phyloP scores from a whole-genome alignment of 2,888 invertebrate genomes.

The Lagria hirta region DNA sequence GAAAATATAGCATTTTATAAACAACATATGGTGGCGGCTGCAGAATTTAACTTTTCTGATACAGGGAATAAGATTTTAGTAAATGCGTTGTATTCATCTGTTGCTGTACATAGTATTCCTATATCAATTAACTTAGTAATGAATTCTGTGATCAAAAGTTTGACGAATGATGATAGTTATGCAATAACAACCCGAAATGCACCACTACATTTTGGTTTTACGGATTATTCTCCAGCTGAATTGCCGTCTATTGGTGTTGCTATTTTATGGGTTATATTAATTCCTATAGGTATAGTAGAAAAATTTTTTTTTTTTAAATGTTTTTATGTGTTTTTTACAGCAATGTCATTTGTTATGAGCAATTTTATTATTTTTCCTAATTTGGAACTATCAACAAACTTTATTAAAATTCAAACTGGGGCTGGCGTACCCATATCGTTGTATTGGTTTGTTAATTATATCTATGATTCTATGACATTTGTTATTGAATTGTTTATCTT shows the following conservation, averaged over 20 bases:
- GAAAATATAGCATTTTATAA: slow-evolving; percentile 54
- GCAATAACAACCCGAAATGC: slow-evolving; percentile 47
- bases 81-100: slow-evolving; percentile 54
- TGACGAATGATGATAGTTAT: slow-evolving; percentile 40
- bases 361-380: slow-evolving; percentile 64
- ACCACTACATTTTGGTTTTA: slow-evolving; percentile 42
- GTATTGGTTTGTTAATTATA: slow-evolving; percentile 66
- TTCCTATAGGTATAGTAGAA: slow-evolving; percentile 51
- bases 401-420: slow-evolving; percentile 70
- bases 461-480: slow-evolving; percentile 58
- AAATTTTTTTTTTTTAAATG: too few species aligned
- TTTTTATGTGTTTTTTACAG: slow-evolving; percentile 40
- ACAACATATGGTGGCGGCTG: slow-evolving; percentile 54
- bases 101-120: slow-evolving; percentile 58
- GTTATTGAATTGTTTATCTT: slow-evolving; percentile 33
- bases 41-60: slow-evolving; percentile 50
- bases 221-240: slow-evolving; percentile 26
- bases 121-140: slow-evolving; percentile 57
- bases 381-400: slow-evolving; percentile 62
- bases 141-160: slow-evolving; percentile 53
- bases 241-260: slow-evolving; percentile 40
- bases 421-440: slow-evolving; percentile 58
- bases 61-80: slow-evolving; percentile 28
- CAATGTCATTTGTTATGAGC: slow-evolving; percentile 53
- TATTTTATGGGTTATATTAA: slow-evolving; percentile 47